These are phyloP conservation scores for Pecten maximus DNA, from an alignment of 2,888 invertebrate species.

Conservation along the genomic window DNA sequence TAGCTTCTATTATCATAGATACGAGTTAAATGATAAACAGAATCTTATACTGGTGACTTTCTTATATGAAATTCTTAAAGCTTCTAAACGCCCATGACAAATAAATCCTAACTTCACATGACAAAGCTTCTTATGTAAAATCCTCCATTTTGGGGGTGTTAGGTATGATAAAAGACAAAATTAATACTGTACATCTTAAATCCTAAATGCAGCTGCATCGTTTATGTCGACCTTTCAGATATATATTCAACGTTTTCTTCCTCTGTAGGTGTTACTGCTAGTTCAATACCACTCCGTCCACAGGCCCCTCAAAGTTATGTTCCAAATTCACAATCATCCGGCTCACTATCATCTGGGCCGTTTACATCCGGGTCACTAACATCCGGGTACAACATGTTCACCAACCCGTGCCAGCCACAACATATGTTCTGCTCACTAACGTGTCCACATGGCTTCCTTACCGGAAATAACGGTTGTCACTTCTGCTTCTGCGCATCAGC, in stretches of 20 bases:
- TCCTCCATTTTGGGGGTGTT: no score
- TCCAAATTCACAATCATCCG: neutral
- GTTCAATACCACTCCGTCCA: neutral
- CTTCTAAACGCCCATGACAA: no score
- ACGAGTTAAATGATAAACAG: no score
- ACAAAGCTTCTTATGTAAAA: no score
- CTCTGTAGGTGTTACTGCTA: neutral
- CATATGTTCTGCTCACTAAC: slow-evolving; percentile 60
- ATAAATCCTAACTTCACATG: no score
- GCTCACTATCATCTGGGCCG: neutral
- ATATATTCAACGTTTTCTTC: neutral
- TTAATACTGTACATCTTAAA: no score
- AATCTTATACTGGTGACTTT: no score
- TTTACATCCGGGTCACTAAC: neutral
- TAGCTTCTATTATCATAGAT: no score
- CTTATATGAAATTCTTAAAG: no score
- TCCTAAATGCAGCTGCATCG: no score
- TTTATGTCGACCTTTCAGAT: no score
- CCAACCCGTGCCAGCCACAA: slow-evolving; percentile 59
- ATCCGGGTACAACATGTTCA: slow-evolving; percentile 40
- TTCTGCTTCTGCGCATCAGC: slow-evolving; percentile 56
- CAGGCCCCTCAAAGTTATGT: slow-evolving; percentile 4
- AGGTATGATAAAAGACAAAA: no score
- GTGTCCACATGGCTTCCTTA: slow-evolving; percentile 56
- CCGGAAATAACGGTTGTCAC: slow-evolving; percentile 59